Percentiles rank a stretch among this genome's conserved stretches.
These are phyloP conservation scores for Pogonomyrmex californicus DNA, from an alignment of 1,140 invertebrate species.

Conservation along the genomic window DNA sequence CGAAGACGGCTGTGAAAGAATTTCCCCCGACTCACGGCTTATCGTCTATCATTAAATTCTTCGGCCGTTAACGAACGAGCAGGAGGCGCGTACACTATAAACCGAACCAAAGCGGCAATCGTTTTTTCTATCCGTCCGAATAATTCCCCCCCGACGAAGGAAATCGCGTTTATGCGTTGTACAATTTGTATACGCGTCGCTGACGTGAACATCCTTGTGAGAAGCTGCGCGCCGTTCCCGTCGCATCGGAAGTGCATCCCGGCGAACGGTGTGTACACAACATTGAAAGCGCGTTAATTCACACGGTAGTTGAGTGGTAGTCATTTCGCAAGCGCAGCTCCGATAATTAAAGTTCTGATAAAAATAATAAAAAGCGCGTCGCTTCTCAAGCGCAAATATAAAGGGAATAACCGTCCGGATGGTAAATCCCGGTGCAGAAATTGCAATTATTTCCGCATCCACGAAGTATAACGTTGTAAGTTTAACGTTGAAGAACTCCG, in stretches of 20 bases:
- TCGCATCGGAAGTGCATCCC: constrained; percentile 11
- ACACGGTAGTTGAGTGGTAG: constrained; percentile 7
- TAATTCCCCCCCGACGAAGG: constrained; percentile 30
- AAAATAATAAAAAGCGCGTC: neutral
- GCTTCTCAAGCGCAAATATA: neutral
- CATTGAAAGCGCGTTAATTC: constrained; percentile 7
- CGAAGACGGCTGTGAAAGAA: constrained; percentile 55
- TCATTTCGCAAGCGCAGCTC: neutral
- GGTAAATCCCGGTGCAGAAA: too few species aligned
- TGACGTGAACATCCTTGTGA: constrained; percentile 33
- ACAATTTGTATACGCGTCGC: constrained; percentile 33
- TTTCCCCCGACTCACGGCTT: constrained; percentile 59
- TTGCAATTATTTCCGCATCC: neutral
- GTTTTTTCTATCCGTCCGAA: constrained; percentile 37
- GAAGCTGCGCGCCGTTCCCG: constrained; percentile 14
- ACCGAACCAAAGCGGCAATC: constrained; percentile 41
- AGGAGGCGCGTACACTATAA: constrained; percentile 49
- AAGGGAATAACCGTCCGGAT: neutral
- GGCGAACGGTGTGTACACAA: neutral
- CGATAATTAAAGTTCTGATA: constrained; percentile 35
- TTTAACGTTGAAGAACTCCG: neutral
- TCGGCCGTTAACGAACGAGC: constrained; percentile 32
- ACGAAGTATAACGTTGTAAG: neutral
- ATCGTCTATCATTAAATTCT: constrained; percentile 75
- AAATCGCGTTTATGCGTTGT: constrained; percentile 42